Evolutionary conservation across 2,797 vertebrate species (phyloP).

Genomic region (Bothrops alternatus): DNA sequence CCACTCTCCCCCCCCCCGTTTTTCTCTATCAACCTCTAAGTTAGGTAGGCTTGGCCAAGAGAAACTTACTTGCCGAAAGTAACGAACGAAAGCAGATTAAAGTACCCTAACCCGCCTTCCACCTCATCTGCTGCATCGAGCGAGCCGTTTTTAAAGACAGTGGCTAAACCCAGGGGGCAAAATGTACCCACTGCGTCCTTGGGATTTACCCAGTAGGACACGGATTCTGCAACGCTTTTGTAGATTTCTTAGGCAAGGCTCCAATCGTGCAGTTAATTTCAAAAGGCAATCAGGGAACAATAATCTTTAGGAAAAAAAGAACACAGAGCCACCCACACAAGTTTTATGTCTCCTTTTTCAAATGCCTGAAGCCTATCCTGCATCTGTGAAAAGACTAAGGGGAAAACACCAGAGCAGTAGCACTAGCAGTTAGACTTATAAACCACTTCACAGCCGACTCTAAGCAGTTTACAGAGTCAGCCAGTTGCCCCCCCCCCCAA

Average conservation of each 20-base stretch:
- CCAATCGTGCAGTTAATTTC: neutral
- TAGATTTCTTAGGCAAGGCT: neutral
- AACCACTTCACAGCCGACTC: neutral
- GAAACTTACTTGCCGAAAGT: neutral
- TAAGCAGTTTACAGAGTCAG: neutral
- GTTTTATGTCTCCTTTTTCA: neutral
- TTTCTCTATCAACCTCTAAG: neutral
- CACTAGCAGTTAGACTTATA: neutral
- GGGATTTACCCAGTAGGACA: neutral
- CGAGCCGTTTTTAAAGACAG: neutral
- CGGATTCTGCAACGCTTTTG: constrained; percentile 1
- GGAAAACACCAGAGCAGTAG: neutral
- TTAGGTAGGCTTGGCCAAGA: neutral
- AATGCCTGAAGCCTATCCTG: neutral
- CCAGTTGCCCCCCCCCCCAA: neutral
- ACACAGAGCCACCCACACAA: neutral
- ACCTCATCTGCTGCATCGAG: neutral
- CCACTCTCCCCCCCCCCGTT: neutral
- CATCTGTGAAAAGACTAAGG: neutral
- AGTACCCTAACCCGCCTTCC: neutral
- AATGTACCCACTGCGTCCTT: neutral
- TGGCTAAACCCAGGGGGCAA: constrained; percentile 3
- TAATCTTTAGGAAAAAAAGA: neutral
- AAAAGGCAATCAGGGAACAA: neutral
- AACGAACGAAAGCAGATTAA: neutral